These are phyloP conservation scores for Piezodorus guildinii DNA, from an alignment of 1,140 invertebrate genomes.

Conservation along the genomic window DNA sequence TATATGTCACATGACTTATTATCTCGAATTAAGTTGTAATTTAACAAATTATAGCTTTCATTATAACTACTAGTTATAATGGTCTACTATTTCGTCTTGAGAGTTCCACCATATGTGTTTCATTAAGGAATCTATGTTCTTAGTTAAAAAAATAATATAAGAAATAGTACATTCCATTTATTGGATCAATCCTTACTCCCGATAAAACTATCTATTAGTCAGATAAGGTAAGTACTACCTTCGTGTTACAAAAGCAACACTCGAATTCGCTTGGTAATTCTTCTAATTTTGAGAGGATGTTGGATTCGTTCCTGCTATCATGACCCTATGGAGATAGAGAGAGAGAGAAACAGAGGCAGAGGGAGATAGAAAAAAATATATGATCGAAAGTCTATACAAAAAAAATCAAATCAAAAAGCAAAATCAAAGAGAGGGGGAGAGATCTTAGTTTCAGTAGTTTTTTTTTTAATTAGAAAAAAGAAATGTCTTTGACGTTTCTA, in stretches of 20 bases:
- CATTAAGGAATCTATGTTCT: too few species aligned
- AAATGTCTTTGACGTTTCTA: too few species aligned
- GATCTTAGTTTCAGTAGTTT: neutral
- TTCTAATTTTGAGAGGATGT: slow-evolving; percentile 58
- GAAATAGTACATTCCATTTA: neutral
- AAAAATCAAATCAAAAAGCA: neutral
- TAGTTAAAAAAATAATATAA: too few species aligned
- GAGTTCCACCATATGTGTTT: too few species aligned
- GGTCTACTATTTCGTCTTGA: too few species aligned
- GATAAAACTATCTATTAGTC: slow-evolving; percentile 6
- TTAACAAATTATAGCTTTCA: too few species aligned
- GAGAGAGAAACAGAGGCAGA: slow-evolving; percentile 23
- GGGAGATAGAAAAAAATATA: slow-evolving; percentile 8
- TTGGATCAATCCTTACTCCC: slow-evolving; percentile 8
- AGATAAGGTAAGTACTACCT: slow-evolving; percentile 50
- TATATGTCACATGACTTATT: too few species aligned
- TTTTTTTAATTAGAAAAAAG: too few species aligned
- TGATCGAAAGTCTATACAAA: neutral
- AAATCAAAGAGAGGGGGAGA: neutral
- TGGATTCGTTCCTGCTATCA: slow-evolving; percentile 53
- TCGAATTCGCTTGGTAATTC: slow-evolving; percentile 83
- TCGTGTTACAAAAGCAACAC: slow-evolving; percentile 90
- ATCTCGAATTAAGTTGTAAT: too few species aligned
- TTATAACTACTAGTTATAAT: too few species aligned
- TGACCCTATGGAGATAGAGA: slow-evolving; percentile 41